These are phyloP conservation scores for Zygothrica quintamaculata DNA, from an alignment of 2,888 invertebrate genomes.

Conservation along the genomic window DNA sequence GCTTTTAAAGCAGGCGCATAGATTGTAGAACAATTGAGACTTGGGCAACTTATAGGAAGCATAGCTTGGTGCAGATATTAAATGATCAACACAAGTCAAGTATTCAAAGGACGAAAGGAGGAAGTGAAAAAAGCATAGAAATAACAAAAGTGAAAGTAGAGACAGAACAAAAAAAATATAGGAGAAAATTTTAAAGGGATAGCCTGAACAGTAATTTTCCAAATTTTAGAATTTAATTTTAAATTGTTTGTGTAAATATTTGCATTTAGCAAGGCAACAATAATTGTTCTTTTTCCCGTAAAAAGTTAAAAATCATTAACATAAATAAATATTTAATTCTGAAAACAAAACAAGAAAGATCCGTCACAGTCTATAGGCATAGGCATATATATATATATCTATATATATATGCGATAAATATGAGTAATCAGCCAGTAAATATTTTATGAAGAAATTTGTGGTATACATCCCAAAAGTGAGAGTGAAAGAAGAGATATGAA, in stretches of 20 bases:
- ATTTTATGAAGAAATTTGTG: constrained; percentile 8
- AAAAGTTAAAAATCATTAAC: constrained; percentile 21
- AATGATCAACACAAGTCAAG: constrained; percentile 1
- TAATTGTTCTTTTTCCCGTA: constrained; percentile 15
- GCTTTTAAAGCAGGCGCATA: constrained; percentile 81
- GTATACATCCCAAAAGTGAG: too few species aligned
- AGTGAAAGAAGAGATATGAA: too few species aligned
- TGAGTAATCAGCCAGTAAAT: constrained; percentile 25
- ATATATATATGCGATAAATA: constrained; percentile 16
- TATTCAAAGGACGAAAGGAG: constrained; percentile 8
- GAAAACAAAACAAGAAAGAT: constrained; percentile 54
- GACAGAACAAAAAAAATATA: constrained; percentile 7
- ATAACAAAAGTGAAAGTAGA: constrained; percentile 2
- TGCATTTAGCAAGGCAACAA: constrained; percentile 41
- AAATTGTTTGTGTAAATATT: constrained; percentile 52
- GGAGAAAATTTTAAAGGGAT: not conserved
- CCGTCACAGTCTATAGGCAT: constrained; percentile 61
- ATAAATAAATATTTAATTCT: constrained; percentile 22
- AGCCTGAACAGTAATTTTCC: not conserved
- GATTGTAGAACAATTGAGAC: constrained; percentile 58
- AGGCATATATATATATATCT: constrained; percentile 4
- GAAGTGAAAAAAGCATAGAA: not conserved
- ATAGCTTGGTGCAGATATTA: constrained; percentile 51
- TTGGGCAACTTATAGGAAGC: constrained; percentile 46
- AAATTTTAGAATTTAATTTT: constrained; percentile 12